Conservation (phyloP, 2,888 invertebrate genomes). For the Drosophila putrida region DNA sequence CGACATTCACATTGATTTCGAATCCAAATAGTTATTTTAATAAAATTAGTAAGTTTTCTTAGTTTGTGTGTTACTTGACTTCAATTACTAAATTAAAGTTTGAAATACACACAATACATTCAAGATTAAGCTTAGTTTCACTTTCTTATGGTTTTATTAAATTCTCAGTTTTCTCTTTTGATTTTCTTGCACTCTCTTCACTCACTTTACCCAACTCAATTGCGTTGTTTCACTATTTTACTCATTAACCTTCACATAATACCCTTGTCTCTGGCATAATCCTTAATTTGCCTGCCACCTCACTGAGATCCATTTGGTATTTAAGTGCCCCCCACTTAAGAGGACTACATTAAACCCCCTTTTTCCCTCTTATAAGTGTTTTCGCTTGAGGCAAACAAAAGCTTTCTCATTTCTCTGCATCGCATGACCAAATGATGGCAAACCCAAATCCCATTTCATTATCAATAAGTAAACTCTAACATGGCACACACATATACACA, state of each 20-base stretch:
- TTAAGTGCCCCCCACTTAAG: slow-evolving; percentile 12
- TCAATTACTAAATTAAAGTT: not conserved
- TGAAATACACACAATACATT: not conserved
- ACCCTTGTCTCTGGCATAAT: slow-evolving; percentile 20
- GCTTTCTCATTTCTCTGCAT: slow-evolving; percentile 32
- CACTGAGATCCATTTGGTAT: slow-evolving; percentile 16
- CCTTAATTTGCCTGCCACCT: slow-evolving; percentile 46
- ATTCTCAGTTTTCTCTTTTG: not conserved
- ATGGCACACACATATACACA: slow-evolving; percentile 6
- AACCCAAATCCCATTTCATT: slow-evolving; percentile 58
- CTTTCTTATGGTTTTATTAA: slow-evolving; percentile 1
- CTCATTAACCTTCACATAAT: slow-evolving; percentile 23
- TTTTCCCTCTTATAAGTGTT: slow-evolving; percentile 24
- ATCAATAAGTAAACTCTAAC: slow-evolving; percentile 52
- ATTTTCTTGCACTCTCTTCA: not conserved
- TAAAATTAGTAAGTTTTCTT: not conserved
- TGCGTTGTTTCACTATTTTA: slow-evolving; percentile 17
- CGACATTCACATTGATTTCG: not conserved
- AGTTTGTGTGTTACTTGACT: not conserved
- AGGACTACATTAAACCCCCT: slow-evolving; percentile 13
- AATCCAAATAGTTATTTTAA: not conserved
- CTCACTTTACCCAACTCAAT: not conserved
- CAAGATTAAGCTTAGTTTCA: not conserved
- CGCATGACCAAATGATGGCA: slow-evolving; percentile 49
- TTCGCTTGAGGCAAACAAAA: slow-evolving; percentile 34